These are phyloP conservation scores for Cryptotermes secundus DNA, from an alignment of 1,140 invertebrate genomes.

Conservation along the genomic window DNA sequence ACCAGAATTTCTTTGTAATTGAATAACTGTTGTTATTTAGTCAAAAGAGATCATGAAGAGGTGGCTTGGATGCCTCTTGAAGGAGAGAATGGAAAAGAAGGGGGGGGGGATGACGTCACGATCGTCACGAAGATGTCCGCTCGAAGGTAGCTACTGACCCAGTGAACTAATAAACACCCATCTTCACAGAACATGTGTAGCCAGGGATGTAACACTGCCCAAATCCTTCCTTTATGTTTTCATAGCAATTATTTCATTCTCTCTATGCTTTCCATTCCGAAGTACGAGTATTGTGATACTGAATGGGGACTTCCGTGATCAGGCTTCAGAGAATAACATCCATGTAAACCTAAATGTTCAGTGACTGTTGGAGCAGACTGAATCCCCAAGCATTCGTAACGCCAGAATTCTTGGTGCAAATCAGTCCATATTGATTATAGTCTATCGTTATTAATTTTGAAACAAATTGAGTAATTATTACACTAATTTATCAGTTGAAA, in stretches of 20 bases:
- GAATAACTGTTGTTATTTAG: conserved; percentile 13
- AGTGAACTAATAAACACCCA: conserved; percentile 4
- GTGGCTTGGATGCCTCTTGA: not conserved
- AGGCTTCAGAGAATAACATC: not conserved
- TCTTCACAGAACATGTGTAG: not conserved
- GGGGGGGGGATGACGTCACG: not conserved
- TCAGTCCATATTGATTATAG: too few species aligned
- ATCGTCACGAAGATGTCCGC: conserved; percentile 7
- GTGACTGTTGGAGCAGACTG: too few species aligned
- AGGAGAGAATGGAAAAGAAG: not conserved
- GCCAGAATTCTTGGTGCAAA: too few species aligned
- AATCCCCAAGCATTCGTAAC: too few species aligned
- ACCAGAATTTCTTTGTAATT: not conserved
- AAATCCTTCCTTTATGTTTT: not conserved
- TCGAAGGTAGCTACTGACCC: conserved; percentile 8
- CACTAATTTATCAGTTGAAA: too few species aligned
- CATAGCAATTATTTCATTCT: not conserved
- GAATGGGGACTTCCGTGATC: not conserved
- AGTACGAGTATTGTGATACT: not conserved
- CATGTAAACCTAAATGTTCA: too few species aligned
- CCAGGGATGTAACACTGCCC: not conserved
- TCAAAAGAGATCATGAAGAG: not conserved
- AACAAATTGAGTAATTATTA: too few species aligned
- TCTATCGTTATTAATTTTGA: too few species aligned
- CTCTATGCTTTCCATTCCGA: not conserved